Evolutionary conservation across 2,888 invertebrate species (phyloP).

Genomic region (Drosophila demipolita): DNA sequence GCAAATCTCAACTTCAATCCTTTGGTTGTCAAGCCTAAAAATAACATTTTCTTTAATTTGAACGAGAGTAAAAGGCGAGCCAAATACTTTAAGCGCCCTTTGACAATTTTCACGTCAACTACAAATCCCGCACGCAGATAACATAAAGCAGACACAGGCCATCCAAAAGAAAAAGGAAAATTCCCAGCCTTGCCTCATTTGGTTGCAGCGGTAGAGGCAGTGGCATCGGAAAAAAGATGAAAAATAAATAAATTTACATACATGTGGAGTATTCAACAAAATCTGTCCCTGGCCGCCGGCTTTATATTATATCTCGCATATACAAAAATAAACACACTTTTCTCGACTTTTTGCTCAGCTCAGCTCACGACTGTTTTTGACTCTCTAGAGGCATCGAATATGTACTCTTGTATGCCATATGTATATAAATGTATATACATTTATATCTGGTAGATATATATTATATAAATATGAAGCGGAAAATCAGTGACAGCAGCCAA

Average conservation of each 20-base stretch:
- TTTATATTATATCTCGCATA: constrained; percentile 59
- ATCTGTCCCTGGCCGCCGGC: constrained; percentile 63
- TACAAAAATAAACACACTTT: constrained; percentile 76
- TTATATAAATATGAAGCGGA: constrained; percentile 76
- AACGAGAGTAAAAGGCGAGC: constrained; percentile 41
- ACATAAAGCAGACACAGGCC: constrained; percentile 53
- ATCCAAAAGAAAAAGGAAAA: constrained; percentile 53
- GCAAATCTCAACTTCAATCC: constrained; percentile 67
- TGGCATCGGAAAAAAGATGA: constrained; percentile 30
- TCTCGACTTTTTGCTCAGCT: constrained; percentile 48
- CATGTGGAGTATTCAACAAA: constrained; percentile 40
- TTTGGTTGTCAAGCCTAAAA: constrained; percentile 73
- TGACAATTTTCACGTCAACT: constrained; percentile 79
- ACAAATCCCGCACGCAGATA: constrained; percentile 65
- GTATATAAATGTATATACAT: constrained; percentile 14
- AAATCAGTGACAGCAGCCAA: constrained; percentile 75
- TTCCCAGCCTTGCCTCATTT: constrained; percentile 65
- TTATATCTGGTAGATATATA: constrained; percentile 10
- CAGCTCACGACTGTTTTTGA: constrained; percentile 30
- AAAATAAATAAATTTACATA: constrained; percentile 56
- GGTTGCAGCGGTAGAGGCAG: constrained; percentile 19
- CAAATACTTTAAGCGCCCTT: constrained; percentile 76
- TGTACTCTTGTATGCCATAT: constrained; percentile 19
- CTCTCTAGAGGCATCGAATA: constrained; percentile 65
- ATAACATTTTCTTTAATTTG: constrained; percentile 77